A percentile compares a stretch with the other conserved stretches of the same genome.
These are phyloP conservation scores for Geotrypetes seraphini DNA, from an alignment of 2,797 vertebrate genomes.

Conservation along the genomic window DNA sequence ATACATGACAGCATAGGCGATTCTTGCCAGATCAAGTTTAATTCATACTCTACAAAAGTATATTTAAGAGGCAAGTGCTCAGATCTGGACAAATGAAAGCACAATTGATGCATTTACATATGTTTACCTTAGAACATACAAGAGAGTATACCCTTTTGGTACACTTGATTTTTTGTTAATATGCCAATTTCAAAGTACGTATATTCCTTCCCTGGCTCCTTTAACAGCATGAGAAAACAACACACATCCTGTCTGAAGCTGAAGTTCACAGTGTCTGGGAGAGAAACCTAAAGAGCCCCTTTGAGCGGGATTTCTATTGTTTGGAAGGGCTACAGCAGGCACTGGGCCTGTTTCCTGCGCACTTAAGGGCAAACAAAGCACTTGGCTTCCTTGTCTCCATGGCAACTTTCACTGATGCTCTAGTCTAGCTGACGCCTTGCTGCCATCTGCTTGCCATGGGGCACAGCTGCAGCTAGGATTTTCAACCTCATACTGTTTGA, in stretches of 20 bases:
- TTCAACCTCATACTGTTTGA: not conserved
- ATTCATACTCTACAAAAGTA: no score
- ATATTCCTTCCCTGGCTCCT: not conserved
- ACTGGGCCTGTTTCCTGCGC: constrained; percentile 11
- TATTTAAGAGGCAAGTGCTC: no score
- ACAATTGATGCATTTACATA: no score
- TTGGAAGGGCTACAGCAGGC: constrained; percentile 7
- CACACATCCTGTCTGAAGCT: constrained; percentile 1
- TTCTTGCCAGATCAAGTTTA: no score
- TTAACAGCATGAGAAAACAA: constrained; percentile 3
- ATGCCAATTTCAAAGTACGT: no score
- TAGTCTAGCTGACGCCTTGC: constrained; percentile 37
- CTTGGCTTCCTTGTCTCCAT: constrained; percentile 47
- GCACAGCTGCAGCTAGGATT: constrained; percentile 19
- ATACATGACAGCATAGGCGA: no score
- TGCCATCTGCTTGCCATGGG: constrained; percentile 49
- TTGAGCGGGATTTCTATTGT: constrained; percentile 12
- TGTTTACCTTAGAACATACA: no score
- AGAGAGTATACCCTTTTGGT: no score
- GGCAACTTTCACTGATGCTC: constrained; percentile 50
- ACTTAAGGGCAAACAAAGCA: constrained; percentile 21
- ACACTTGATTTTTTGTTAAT: no score
- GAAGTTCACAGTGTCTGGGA: not conserved
- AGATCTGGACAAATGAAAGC: no score
- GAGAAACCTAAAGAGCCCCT: not conserved